A percentile compares a stretch with the other conserved stretches of the same genome.
Conservation (phyloP, 2,888 invertebrate genomes). For the Oxystoma pomonae region DNA sequence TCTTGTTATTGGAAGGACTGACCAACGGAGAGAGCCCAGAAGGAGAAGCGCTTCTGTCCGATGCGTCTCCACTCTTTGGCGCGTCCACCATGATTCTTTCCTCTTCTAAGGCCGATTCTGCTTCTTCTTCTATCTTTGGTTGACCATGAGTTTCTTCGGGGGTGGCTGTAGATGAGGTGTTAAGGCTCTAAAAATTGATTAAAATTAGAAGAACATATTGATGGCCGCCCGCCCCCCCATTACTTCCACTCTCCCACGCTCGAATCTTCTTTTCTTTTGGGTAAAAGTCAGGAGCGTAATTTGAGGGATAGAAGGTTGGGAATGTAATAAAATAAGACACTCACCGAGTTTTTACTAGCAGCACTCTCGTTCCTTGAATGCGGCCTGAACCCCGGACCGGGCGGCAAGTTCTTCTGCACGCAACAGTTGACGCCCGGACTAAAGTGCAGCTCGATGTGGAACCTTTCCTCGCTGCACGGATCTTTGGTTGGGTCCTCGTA, state of each 20-base stretch:
- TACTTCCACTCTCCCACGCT: too few relatives aligned
- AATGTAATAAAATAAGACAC: too few relatives aligned
- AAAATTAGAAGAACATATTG: too few relatives aligned
- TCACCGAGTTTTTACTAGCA: slow-evolving; percentile 56
- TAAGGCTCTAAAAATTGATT: slow-evolving; percentile 54
- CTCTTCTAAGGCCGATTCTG: slow-evolving; percentile 47
- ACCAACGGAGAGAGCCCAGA: not conserved
- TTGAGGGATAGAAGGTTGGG: too few relatives aligned
- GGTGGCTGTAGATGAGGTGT: slow-evolving; percentile 60
- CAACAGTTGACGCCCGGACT: slow-evolving; percentile 98
- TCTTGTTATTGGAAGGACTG: not conserved
- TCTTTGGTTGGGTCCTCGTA: slow-evolving; percentile 99
- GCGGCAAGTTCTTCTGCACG: slow-evolving; percentile 89
- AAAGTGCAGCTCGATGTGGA: slow-evolving; percentile 98
- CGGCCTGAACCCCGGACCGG: slow-evolving; percentile 89
- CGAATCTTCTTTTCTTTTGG: too few relatives aligned
- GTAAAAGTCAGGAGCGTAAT: too few relatives aligned
- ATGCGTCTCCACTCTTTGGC: slow-evolving; percentile 26
- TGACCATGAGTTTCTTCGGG: slow-evolving; percentile 45
- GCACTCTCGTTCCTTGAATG: slow-evolving; percentile 83
- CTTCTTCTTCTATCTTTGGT: slow-evolving; percentile 69
- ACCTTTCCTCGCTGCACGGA: slow-evolving; percentile 85
- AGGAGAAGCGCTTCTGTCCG: too few relatives aligned
- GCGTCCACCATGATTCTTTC: slow-evolving; percentile 29
- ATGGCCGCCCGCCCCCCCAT: too few relatives aligned